phyloP scores from a whole-genome alignment of 2,888 invertebrate genomes.

The Julus scandinavius region DNA sequence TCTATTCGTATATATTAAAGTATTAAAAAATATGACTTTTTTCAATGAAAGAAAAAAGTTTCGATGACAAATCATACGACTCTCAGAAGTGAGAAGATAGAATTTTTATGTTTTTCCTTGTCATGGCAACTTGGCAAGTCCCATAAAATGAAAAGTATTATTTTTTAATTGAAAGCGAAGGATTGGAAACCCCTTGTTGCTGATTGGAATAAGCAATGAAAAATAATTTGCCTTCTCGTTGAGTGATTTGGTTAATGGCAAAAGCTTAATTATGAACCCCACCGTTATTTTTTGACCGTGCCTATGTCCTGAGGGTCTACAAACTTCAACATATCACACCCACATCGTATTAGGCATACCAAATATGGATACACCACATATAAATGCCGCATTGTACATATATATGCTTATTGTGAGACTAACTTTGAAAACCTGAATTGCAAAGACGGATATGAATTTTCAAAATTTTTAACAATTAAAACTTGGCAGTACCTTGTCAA shows the following conservation, averaged over 20 bases:
- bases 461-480: background rate
- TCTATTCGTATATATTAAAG: background rate
- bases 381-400: background rate
- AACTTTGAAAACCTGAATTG: background rate
- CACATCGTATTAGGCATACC: background rate
- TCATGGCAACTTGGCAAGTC: background rate
- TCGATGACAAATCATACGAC: background rate
- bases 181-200: background rate
- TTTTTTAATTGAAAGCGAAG: constrained; percentile 9
- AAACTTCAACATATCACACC: background rate
- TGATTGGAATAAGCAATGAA: background rate
- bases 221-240: background rate
- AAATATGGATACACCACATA: background rate
- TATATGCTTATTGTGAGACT: background rate
- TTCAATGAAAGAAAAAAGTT: background rate
- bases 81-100: background rate
- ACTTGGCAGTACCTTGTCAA: background rate
- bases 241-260: background rate
- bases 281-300: background rate
- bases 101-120: constrained; percentile 24
- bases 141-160: background rate
- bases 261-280: background rate
- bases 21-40: background rate
- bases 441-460: background rate
- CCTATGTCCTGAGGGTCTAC: background rate